A percentile compares a stretch with the other conserved stretches of the same genome.
These are phyloP conservation scores for Panthera leo DNA, from an alignment of 2,113 vertebrate genomes.

Conservation along the genomic window DNA sequence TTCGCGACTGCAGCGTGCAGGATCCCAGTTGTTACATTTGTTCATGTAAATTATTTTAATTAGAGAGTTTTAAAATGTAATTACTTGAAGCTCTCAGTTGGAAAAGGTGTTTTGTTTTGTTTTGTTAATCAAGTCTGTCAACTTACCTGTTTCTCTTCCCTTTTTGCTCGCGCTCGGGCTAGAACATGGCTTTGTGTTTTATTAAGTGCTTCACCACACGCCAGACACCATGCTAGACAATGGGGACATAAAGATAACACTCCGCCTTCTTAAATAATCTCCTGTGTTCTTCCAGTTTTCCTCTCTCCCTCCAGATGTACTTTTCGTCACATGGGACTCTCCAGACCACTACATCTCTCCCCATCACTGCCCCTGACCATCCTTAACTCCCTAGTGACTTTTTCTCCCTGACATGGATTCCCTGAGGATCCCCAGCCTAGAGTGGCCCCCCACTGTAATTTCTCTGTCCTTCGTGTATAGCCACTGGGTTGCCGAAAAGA, in stretches of 20 bases:
- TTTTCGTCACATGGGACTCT: background rate
- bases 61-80: conserved; percentile 33
- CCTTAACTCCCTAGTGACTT: background rate
- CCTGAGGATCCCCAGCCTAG: background rate
- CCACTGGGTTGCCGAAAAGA: background rate
- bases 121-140: background rate
- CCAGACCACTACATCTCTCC: background rate
- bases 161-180: background rate
- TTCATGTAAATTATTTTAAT: conserved; percentile 39
- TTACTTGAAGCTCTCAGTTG: conserved; percentile 35
- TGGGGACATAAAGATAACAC: background rate
- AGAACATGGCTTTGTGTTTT: conserved; percentile 23
- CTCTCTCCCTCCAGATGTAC: background rate
- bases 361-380: background rate
- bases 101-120: background rate
- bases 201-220: background rate
- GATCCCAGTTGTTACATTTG: background rate
- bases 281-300: background rate
- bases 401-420: background rate
- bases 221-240: background rate
- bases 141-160: background rate
- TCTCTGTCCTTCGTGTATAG: background rate
- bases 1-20: background rate
- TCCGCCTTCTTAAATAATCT: background rate
- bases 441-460: background rate